Base-by-base conservation (phyloP, 1,140 invertebrate species). In the Meteorus sp. region DNA sequence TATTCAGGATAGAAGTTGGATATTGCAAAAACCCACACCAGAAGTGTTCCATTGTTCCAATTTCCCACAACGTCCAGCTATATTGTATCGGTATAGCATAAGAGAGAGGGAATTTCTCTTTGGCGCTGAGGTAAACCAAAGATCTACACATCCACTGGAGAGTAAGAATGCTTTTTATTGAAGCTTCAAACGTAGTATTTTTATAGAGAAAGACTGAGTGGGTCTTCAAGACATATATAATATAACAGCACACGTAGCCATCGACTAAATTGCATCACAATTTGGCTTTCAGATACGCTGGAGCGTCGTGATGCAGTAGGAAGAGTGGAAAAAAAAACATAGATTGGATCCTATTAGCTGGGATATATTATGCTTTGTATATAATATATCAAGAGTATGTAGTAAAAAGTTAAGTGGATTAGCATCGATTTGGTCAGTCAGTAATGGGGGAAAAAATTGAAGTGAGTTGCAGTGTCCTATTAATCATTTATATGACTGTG, bases 361-460 rank as follows among this genome's bases (percentile, higher is more conserved):
- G 50, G 35, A 35, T 47, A 20, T 20, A 27, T 29, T 35, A 4
- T n/a, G 33, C 3, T 9, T 6, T 20, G n/a, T n/a, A n/a, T n/a
- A n/a, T n/a, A 17, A 9, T 54, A n/a, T 29, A 29, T n/a, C n/a
- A 29, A 17, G 48, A n/a, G 48, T 8, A 13, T 43, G 29, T 13
- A 54, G n/a, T n/a, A n/a, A n/a, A 54, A 54, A 39, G 45, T 55
- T 54, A 50, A 64, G 64, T 64, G 54, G 56, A 66, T 61, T 64
- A 33, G 44, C 51, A 15, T 54, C 43, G 56, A 43, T 56, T 63
- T 59, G 61, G 56, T 61, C 64, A 61, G 61, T 58, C 58, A 27
- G 29, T 50, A 33, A 13, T 23, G 33, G 25, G 8, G 9, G 31
- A 31, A 52, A 29, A 29, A 35, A 9, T 9, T 31, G 27, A 29